phyloP scores from a whole-genome alignment of 2,888 invertebrate species.

The Blastobasis lacticolella region DNA sequence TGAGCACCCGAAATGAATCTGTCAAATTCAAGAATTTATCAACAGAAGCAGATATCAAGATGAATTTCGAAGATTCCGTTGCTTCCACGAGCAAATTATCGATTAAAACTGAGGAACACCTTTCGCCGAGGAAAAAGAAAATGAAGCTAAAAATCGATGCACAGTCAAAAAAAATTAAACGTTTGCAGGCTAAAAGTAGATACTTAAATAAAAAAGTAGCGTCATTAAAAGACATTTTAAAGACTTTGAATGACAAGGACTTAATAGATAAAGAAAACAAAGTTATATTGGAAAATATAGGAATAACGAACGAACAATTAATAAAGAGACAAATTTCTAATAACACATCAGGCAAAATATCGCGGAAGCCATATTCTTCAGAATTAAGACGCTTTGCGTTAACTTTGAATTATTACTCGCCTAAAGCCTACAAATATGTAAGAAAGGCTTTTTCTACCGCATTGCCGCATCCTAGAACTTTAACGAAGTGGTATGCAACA shows the following conservation, averaged over 20 bases:
- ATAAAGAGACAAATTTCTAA: conserved; percentile 1
- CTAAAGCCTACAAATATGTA: conserved; percentile 21
- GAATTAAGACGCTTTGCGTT: conserved; percentile 8
- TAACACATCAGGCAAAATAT: not conserved
- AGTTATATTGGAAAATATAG: conserved; percentile 2
- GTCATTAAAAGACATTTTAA: not conserved
- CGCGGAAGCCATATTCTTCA: conserved; percentile 3
- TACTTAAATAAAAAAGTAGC: not conserved
- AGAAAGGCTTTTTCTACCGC: conserved; percentile 17
- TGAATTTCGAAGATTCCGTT: too few relatives aligned
- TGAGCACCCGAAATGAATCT: too few relatives aligned
- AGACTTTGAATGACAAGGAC: not conserved
- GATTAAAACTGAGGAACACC: too few relatives aligned
- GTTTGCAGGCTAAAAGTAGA: conserved; percentile 2
- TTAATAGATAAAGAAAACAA: conserved; percentile 2
- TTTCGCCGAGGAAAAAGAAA: too few relatives aligned
- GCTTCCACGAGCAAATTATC: too few relatives aligned
- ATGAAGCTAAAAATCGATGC: too few relatives aligned
- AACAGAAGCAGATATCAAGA: too few relatives aligned
- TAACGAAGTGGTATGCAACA: conserved; percentile 17
- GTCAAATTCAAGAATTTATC: too few relatives aligned
- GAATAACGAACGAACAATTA: conserved; percentile 2
- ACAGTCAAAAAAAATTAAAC: not conserved
- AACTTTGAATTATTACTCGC: conserved; percentile 6
- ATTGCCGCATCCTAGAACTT: conserved; percentile 8